These are phyloP conservation scores for Pachymerium ferrugineum DNA, from an alignment of 2,888 invertebrate species.

Conservation along the genomic window DNA sequence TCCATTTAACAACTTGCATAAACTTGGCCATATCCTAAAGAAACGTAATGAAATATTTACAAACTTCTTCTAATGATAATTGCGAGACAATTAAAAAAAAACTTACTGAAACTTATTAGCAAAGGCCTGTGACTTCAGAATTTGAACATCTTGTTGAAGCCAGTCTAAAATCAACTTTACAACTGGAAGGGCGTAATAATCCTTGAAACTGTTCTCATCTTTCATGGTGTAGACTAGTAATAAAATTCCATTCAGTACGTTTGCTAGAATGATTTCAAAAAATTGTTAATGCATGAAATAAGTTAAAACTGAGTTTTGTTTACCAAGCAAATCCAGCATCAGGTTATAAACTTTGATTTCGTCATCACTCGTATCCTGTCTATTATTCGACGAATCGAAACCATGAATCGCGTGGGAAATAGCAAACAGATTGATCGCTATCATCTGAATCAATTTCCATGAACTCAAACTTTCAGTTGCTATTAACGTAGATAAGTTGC, in stretches of 20 bases:
- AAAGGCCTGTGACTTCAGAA: slow-evolving; percentile 46
- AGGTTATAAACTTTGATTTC: slow-evolving; percentile 58
- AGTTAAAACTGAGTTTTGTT: slow-evolving; percentile 39
- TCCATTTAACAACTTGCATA: slow-evolving; percentile 67
- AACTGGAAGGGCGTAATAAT: slow-evolving; percentile 64
- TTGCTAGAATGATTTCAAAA: slow-evolving; percentile 33
- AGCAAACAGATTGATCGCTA: slow-evolving; percentile 68
- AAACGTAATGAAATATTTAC: too few species aligned
- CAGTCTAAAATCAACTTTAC: slow-evolving; percentile 71
- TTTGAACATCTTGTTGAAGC: slow-evolving; percentile 56
- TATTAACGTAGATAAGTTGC: slow-evolving; percentile 66
- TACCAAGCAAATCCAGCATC: slow-evolving; percentile 59
- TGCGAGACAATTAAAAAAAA: background rate
- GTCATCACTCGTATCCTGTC: slow-evolving; percentile 51
- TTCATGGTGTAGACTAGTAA: slow-evolving; percentile 66
- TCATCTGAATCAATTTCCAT: slow-evolving; percentile 71
- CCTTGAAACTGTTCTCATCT: slow-evolving; percentile 55
- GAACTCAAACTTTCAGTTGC: slow-evolving; percentile 71
- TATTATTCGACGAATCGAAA: slow-evolving; percentile 29
- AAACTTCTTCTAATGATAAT: background rate
- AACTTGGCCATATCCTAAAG: slow-evolving; percentile 65
- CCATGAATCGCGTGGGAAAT: slow-evolving; percentile 47
- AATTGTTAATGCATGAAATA: too few species aligned
- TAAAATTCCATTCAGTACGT: slow-evolving; percentile 60
- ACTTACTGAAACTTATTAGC: slow-evolving; percentile 40